Evolutionary conservation across 92 coral and sea anemone species (phyloP).

Genomic region (Porites evermanni): DNA sequence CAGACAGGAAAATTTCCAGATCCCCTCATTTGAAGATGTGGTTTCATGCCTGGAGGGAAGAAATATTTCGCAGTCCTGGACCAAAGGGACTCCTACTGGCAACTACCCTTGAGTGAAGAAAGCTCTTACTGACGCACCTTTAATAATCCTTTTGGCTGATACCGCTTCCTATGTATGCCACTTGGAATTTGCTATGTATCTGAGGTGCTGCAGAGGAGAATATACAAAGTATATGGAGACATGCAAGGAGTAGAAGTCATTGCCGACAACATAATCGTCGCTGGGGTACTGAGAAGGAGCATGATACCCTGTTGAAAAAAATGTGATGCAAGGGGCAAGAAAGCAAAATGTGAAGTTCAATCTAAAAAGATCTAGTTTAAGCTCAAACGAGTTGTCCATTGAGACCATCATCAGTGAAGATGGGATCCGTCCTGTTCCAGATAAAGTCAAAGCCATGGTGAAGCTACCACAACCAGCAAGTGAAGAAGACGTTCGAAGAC

Average conservation of each 20-base stretch:
- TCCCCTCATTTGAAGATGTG: no score
- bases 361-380: constrained; percentile 18
- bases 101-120: constrained; percentile 49
- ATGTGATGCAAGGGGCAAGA: constrained; percentile 17
- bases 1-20: no score
- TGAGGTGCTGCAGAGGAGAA: constrained; percentile 47
- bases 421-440: constrained; percentile 24
- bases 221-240: constrained; percentile 60
- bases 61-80: constrained; percentile 34
- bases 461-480: background rate
- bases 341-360: constrained; percentile 31
- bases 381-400: background rate
- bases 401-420: constrained; percentile 15
- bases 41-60: background rate
- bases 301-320: constrained; percentile 19
- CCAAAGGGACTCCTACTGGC: constrained; percentile 58
- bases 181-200: constrained; percentile 48
- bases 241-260: constrained; percentile 53
- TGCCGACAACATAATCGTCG: constrained; percentile 49
- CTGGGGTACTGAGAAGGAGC: constrained; percentile 56
- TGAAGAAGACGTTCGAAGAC: constrained; percentile 13
- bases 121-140: constrained; percentile 44
- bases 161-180: constrained; percentile 49
- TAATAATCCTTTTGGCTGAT: background rate
- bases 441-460: constrained; percentile 25